These are phyloP conservation scores for Micromesistius poutassou DNA, from an alignment of 2,797 vertebrate species.

Conservation along the genomic window DNA sequence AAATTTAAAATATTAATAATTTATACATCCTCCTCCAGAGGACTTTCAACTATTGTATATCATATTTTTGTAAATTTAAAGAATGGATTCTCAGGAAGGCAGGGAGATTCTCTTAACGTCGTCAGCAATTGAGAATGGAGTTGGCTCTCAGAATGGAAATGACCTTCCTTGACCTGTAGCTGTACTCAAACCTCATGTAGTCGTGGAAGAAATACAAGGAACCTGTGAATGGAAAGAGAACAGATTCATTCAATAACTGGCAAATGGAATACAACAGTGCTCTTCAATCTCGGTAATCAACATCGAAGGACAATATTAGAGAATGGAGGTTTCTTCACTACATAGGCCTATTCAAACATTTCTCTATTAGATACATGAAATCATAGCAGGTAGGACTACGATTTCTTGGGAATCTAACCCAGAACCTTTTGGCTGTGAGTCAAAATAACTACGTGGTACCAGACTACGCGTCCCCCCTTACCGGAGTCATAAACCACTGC, in stretches of 20 bases:
- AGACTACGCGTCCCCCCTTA: slow-evolving; percentile 47
- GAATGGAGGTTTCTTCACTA: not conserved
- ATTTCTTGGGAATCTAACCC: not conserved
- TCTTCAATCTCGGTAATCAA: not conserved
- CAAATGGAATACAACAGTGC: not conserved
- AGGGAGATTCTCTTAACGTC: not conserved
- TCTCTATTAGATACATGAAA: not conserved
- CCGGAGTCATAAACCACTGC: slow-evolving; percentile 84
- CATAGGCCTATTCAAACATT: not conserved
- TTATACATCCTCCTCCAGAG: not conserved
- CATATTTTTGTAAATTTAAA: not conserved
- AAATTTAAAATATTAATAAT: not conserved
- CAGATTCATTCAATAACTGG: not conserved
- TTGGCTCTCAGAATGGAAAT: slow-evolving; percentile 82
- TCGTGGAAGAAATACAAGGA: slow-evolving; percentile 88
- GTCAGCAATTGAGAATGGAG: slow-evolving; percentile 86
- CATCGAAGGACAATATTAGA: not conserved
- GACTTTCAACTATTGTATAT: not conserved
- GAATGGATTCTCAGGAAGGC: not conserved
- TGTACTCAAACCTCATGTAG: slow-evolving; percentile 85
- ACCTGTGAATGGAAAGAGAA: slow-evolving; percentile 67
- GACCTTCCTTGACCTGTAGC: slow-evolving; percentile 80
- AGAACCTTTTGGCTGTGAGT: not conserved
- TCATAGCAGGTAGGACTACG: not conserved
- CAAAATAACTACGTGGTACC: not conserved